Conservation (phyloP, 2,113 vertebrate species). For the Oriolus oriolus region DNA sequence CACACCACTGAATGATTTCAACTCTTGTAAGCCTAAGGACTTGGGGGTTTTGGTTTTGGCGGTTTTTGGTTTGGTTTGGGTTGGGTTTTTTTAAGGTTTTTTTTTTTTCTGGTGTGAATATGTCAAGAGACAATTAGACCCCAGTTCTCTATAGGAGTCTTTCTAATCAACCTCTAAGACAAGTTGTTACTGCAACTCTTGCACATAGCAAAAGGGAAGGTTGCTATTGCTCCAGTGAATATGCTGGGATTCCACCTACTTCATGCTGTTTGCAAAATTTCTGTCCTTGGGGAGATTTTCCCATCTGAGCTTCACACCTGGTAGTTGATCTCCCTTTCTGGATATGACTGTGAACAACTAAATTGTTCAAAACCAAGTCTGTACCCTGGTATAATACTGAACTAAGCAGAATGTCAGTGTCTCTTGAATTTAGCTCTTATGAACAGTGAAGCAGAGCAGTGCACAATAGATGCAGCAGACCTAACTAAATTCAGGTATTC, state of each 20-base stretch:
- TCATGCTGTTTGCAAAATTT: neutral
- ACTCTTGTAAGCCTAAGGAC: neutral
- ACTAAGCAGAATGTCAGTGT: neutral
- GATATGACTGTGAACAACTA: neutral
- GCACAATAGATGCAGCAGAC: neutral
- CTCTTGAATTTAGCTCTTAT: neutral
- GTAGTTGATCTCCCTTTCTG: neutral
- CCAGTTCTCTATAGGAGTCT: neutral
- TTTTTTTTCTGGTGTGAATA: neutral
- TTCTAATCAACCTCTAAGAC: neutral
- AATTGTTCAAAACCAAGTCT: neutral
- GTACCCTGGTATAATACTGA: neutral
- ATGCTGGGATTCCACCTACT: neutral
- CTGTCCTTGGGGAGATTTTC: neutral
- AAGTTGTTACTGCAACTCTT: neutral
- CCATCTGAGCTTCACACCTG: neutral
- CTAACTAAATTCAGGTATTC: neutral
- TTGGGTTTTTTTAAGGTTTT: neutral
- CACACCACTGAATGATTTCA: neutral
- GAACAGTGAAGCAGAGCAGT: neutral
- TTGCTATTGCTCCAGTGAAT: neutral
- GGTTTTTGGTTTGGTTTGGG: neutral
- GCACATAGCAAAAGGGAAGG: neutral
- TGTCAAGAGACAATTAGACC: neutral
- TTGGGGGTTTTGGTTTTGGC: neutral